Evolutionary conservation across 2,888 invertebrate genomes (phyloP), one percentile per base, ranked within the genome.

Genomic region (Zaprionus obscuricornis): DNA sequence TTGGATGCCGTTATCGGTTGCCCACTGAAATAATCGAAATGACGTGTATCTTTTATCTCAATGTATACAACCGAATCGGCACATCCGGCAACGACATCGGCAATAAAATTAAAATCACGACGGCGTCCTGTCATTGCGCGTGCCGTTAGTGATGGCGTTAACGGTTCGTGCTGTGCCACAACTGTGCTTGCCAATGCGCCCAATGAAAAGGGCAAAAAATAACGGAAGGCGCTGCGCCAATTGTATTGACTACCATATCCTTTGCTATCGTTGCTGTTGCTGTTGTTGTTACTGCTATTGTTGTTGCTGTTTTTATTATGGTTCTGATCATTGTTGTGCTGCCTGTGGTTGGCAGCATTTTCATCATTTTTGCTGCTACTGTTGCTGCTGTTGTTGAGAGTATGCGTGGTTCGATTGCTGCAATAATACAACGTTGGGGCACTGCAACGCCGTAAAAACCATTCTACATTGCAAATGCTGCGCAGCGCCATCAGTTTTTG

Each of bases 11-110:
- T 94, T 0, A 93, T 87, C 0, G 94, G 93, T 67, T 93, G 91
- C 0, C 95, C 95, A 60, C 94, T 92, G 76, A 93, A 94, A 71
- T 93, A 91, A 85, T 96, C 95, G 58, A 93, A 83, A 76, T 94
- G 92, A 50, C 93, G 91, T 0, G 92, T 91, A 88, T 96, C 96
- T 88, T 94, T 94, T 11, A 97, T 95, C 92, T 97, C 97, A 67
- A 98, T 97, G 88, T 95, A 97, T 26, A 98, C 98, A 5, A 98
- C 97, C 1, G 96, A 93, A 3, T 95, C 94, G 1, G 95, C 95
- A n/a, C 95, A 94, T 24, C 94, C 92, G 63, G 96, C 95, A 1
- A 97, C 97, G 8, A 97, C 96, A 89, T 98, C 97, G 10, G 98
- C 96, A 81, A 98, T 95, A 87, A 98, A 97, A 91, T 97, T 98